Base-by-base conservation (phyloP, 2,113 vertebrate species). In the Empidonax alnorum region DNA sequence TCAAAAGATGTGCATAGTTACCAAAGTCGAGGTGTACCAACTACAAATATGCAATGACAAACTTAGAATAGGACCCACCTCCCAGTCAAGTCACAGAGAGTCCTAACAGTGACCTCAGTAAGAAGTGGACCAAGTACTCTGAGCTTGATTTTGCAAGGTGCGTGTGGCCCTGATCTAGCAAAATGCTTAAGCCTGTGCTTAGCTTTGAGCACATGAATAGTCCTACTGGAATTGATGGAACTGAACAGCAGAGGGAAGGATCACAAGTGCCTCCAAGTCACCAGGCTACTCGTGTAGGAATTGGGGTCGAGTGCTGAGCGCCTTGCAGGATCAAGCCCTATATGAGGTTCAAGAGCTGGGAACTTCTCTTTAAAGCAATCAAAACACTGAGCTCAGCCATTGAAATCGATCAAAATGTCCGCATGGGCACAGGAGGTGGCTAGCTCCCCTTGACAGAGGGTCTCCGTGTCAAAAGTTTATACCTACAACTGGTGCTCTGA, bases 1-100 rank as follows among this genome's bases (percentile, higher is more conserved):
- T 97, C 95, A 96, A 97, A 97, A 93, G 96, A 97, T 98, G 97
- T 98, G 98, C 98, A 99, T 98, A 98, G 98, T 98, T 98, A 98
- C 95, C 87, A 90, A 98, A 98, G 94, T 98, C 66, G 74, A 97
- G 97, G 97, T 96, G 97, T 98, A 97, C 94, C 97, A 97, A 98
- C 97, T 95, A 97, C 96, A 97, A 97, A 98, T 97, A 97, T 97
- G 97, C 84, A 96, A 96, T 95, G 97, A 94, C 93, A 97, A 98
- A 95, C 97, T 97, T 94, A 97, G 96, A 79, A 78, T 30, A 82
- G 49, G 90, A 94, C 55, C 76, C 81, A 82, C 83, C 81, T 90
- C 91, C 96, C 68, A 83, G 89, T 81, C 71, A 96, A 96, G 96
- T 94, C 97, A 96, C 86, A 88, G 69, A 85, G 67, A 13, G 4